Percentiles rank a stretch among this genome's conserved stretches.
These are phyloP conservation scores for Coleophora flavipennella DNA, from an alignment of 2,888 invertebrate genomes.

Conservation along the genomic window DNA sequence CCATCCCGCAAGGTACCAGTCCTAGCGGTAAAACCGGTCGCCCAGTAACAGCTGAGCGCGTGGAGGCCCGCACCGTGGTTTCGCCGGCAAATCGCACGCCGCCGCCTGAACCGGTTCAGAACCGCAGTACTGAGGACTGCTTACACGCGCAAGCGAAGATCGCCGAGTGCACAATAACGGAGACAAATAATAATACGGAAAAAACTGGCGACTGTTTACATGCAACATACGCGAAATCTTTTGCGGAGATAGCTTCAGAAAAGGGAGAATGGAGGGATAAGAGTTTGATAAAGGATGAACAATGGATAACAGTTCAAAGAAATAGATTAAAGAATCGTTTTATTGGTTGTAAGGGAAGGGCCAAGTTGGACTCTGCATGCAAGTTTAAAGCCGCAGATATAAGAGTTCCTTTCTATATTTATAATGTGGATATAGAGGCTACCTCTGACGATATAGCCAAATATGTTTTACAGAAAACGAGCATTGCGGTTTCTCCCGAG, in stretches of 20 bases:
- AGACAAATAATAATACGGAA: not conserved
- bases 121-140: not conserved
- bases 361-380: not conserved
- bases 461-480: slow-evolving; percentile 12
- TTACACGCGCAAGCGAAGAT: too few relatives aligned
- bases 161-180: not conserved
- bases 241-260: not conserved
- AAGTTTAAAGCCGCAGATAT: slow-evolving; percentile 17
- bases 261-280: slow-evolving; percentile 4
- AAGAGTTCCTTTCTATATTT: slow-evolving; percentile 13
- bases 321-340: slow-evolving; percentile 11
- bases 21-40: not conserved
- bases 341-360: slow-evolving; percentile 8
- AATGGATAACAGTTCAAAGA: slow-evolving; percentile 9
- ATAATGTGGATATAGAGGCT: slow-evolving; percentile 13
- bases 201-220: too few relatives aligned
- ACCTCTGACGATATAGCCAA: slow-evolving; percentile 8
- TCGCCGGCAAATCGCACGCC: not conserved
- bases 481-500: slow-evolving; percentile 7
- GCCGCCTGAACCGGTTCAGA: not conserved
- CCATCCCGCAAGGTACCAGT: too few relatives aligned
- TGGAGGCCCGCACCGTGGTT: not conserved
- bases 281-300: not conserved
- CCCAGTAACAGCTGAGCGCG: not conserved
- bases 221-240: not conserved